Evolutionary conservation across 2,888 invertebrate species (phyloP).

Genomic region (Agapostemon virescens): DNA sequence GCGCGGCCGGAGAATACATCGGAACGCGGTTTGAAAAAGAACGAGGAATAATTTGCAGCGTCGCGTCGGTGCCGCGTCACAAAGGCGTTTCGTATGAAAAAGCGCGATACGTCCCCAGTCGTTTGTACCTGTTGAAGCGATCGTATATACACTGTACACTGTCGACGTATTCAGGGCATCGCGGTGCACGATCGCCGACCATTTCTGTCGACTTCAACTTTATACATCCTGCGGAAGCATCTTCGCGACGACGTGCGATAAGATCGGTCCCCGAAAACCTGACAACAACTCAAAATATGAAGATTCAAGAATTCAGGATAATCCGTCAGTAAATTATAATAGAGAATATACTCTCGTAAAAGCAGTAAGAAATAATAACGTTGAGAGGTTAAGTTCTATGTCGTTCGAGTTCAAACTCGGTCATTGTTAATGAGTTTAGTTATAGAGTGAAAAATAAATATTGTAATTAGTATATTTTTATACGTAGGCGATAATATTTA

Average conservation of each 20-base stretch:
- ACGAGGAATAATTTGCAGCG: slow-evolving; percentile 30
- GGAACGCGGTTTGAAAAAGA: slow-evolving; percentile 16
- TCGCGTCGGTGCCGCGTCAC: neutral
- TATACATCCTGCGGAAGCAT: neutral
- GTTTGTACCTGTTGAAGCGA: slow-evolving; percentile 52
- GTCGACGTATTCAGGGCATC: slow-evolving; percentile 3
- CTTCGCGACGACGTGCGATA: neutral
- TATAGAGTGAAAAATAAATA: no score
- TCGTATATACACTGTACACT: slow-evolving; percentile 4
- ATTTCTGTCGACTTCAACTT: slow-evolving; percentile 21
- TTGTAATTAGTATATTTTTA: no score
- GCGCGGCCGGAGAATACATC: neutral
- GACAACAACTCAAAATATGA: no score
- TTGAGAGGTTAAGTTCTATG: no score
- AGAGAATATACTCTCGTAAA: no score
- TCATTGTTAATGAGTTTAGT: no score
- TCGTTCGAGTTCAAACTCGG: no score
- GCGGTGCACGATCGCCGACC: neutral
- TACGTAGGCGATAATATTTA: no score
- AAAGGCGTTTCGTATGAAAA: slow-evolving; percentile 27
- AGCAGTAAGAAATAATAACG: no score
- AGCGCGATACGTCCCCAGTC: slow-evolving; percentile 35
- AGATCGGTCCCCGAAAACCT: no score
- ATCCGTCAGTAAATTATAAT: no score
- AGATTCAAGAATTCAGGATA: no score